phyloP scores from a whole-genome alignment of 2,113 vertebrate genomes.

The Sceloporus tristichus region DNA sequence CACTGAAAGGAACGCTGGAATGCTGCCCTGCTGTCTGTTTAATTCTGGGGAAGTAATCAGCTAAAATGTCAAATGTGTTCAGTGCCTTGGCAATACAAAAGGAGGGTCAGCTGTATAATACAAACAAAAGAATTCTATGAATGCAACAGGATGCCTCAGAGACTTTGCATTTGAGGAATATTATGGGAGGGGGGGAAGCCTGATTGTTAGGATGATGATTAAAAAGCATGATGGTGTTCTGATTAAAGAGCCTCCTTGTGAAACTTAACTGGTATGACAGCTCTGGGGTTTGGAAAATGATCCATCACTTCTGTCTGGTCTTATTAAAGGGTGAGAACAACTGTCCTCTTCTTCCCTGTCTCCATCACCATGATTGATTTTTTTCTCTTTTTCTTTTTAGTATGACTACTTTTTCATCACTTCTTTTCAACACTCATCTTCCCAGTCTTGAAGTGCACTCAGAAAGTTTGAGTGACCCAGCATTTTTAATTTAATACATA shows the following conservation, averaged over 20 bases:
- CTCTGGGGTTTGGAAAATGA: not conserved
- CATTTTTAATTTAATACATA: not conserved
- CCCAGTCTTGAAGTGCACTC: not conserved
- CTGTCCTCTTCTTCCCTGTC: not conserved
- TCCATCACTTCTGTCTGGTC: not conserved
- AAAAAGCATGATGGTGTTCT: constrained; percentile 40
- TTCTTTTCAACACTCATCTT: not conserved
- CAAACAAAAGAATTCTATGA: constrained; percentile 63
- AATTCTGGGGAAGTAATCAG: constrained; percentile 66
- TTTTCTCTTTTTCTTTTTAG: too few species aligned
- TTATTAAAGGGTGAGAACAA: not conserved
- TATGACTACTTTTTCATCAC: not conserved
- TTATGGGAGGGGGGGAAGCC: constrained; percentile 32
- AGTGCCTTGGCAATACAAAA: constrained; percentile 67
- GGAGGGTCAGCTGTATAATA: constrained; percentile 52
- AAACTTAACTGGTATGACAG: not conserved
- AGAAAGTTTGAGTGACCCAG: not conserved
- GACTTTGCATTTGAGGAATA: constrained; percentile 59
- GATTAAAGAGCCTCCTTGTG: not conserved
- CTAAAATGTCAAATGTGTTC: constrained; percentile 67
- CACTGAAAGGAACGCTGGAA: constrained; percentile 71
- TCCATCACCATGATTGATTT: not conserved
- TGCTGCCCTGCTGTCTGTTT: constrained; percentile 73
- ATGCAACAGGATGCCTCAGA: constrained; percentile 53
- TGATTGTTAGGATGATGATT: constrained; percentile 46